A percentile compares a stretch with the other conserved stretches of the same genome.
Conservation (phyloP, 2,797 vertebrate species). For the Kryptolebias ocellatus region DNA sequence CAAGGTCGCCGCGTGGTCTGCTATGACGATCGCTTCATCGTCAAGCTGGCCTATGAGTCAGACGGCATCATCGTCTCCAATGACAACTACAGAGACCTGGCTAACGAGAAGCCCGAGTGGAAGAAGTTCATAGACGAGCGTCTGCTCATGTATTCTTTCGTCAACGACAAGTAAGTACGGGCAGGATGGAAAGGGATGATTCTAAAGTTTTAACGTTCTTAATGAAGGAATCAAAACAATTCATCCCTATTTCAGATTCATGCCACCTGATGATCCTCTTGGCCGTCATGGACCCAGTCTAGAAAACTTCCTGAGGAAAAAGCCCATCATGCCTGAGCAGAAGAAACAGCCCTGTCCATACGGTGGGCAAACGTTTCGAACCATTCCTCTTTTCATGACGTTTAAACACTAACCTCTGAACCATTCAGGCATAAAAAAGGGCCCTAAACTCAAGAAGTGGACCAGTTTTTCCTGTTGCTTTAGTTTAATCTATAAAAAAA, state of each 20-base stretch:
- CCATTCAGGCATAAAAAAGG: too few relatives aligned
- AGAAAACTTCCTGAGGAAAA: conserved; percentile 93
- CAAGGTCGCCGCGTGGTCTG: conserved; percentile 93
- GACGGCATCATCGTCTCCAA: conserved; percentile 95
- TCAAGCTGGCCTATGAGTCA: conserved; percentile 92
- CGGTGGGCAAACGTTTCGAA: conserved; percentile 74
- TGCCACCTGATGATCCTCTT: conserved; percentile 94
- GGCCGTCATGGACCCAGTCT: conserved; percentile 92
- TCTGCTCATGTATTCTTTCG: conserved; percentile 94
- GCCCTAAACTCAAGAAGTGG: too few relatives aligned
- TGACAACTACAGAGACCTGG: conserved; percentile 93
- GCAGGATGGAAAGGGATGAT: not conserved
- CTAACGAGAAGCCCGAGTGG: conserved; percentile 94
- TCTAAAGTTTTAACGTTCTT: too few relatives aligned
- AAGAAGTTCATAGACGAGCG: conserved; percentile 95
- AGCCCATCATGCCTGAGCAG: conserved; percentile 90
- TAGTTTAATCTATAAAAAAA: too few relatives aligned
- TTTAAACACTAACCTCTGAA: too few relatives aligned
- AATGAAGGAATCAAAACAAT: too few relatives aligned
- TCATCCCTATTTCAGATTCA: conserved; percentile 81
- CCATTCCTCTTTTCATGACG: too few relatives aligned
- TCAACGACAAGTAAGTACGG: conserved; percentile 92
- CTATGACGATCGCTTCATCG: conserved; percentile 93
- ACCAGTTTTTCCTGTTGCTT: too few relatives aligned
- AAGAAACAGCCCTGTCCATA: conserved; percentile 95